Percentiles rank a stretch among this genome's conserved stretches.
These are phyloP conservation scores for Eulemur coronatus DNA, from an alignment of 2,797 vertebrate species.

Conservation along the genomic window DNA sequence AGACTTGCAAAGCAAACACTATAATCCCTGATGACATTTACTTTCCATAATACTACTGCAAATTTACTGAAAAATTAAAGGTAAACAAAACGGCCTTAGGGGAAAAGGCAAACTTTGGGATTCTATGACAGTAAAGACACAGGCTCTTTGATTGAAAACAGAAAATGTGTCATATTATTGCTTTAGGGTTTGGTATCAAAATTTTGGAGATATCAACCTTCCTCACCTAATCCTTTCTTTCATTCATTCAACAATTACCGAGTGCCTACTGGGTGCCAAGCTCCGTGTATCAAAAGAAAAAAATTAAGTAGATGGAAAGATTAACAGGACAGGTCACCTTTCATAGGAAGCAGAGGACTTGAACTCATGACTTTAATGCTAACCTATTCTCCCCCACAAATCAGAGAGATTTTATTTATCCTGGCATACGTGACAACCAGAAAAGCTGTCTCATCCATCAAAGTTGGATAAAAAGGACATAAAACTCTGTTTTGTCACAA, in stretches of 20 bases:
- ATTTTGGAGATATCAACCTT: not conserved
- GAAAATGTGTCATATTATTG: not conserved
- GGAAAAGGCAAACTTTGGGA: not conserved
- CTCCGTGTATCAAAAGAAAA: not conserved
- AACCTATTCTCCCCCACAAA: not conserved
- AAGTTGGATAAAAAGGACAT: conserved; percentile 48
- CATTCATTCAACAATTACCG: not conserved
- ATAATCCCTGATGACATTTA: not conserved
- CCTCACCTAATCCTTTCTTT: not conserved
- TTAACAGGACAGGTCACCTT: not conserved
- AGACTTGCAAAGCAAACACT: not conserved
- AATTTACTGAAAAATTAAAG: not conserved
- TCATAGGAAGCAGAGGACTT: not conserved
- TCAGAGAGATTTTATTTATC: conserved; percentile 31
- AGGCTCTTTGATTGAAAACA: not conserved
- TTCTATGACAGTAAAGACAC: not conserved
- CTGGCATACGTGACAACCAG: not conserved
- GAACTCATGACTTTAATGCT: conserved; percentile 39
- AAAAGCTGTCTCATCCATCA: conserved; percentile 46
- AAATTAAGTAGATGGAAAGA: not conserved
- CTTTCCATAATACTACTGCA: not conserved
- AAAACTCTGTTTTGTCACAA: conserved; percentile 61
- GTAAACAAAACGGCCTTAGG: not conserved
- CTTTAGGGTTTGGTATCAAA: not conserved
- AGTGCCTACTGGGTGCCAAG: not conserved